Evolutionary conservation across 2,888 invertebrate genomes (phyloP), one percentile per base, ranked within the genome.

Genomic region (Hydriomena furcata): DNA sequence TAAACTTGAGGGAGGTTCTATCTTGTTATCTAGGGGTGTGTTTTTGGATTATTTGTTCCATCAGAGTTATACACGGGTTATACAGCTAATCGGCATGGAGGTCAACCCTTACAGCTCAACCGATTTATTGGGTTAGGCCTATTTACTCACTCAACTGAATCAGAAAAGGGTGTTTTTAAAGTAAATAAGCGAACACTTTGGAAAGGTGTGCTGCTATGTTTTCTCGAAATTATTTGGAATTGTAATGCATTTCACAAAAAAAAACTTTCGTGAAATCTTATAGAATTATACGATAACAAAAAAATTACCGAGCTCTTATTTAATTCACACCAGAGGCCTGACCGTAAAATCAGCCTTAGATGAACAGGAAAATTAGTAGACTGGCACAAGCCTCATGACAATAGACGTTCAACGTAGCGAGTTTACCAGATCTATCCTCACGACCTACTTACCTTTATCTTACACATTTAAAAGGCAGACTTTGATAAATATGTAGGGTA

Each of bases 61-160:
- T 58, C 56, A 37, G 49, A 45, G 56, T 63, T 65, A 17, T 17
- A 20, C 34, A 13, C 2, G 17, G 10, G 31, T 11, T 63, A 72
- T 63, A 55, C 55, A 53, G 63, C 57, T 72, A 75, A 73, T 73
- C 68, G 68, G 54, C 32, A 58, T 52, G 67, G 61, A 64, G 68
- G 65, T 67, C 61, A 61, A 61, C 62, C 61, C 51, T 61, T 60
- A 60, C 61, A 52, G 48, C 52, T 58, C 43, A 50, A 40, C 57
- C 57, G 61, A 65, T 66, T 69, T 68, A 74, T 73, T 63, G 62
- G 65, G 65, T 65, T 63, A 63, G 65, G 60, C 56, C 45, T 66
- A 65, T 67, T 66, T 66, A 58, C 67, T 55, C 54, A 54, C 40
- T 46, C 30, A 43, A 43, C 38, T 43, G 43, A 47, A 43, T 54